Evolutionary conservation across 2,888 invertebrate species (phyloP), one percentile per base, ranked within the genome.

Genomic region (Ophraella communa): DNA sequence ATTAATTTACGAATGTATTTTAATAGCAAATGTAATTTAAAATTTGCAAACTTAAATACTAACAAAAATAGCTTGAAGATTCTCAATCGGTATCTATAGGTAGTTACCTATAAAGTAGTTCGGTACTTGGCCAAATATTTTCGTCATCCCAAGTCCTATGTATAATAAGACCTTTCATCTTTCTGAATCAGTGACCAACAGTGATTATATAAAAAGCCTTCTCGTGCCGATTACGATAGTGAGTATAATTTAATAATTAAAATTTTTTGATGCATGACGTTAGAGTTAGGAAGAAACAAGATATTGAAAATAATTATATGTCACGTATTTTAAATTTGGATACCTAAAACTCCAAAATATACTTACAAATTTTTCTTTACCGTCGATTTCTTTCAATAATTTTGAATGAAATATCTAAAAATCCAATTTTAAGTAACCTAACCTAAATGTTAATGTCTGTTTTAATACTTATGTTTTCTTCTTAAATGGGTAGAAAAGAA

Each of bases 161-260:
- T 69, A 73, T 70, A 67, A 69, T 71, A 70, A 68, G 58, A 69
- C 61, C 56, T 65, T 60, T 69, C 67, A 62, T 69, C 69, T 68
- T 71, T 69, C 65, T 68, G 61, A 71, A 68, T 71, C 70, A 68
- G 68, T 68, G 73, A 73, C 73, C 73, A 74, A 74, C 73, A 73
- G 74, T 74, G 74, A 74, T 74, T 64, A 68, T 18, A 39, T n/a
- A 51, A 73, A 69, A 74, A 67, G 74, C 74, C 74, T 74, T 74
- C 67, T 73, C 72, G 72, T 74, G 71, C 71, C 65, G 60, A 61
- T 44, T 65, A 60, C 54, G 61, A 61, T 61, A 56, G 56, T 60
- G 55, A 57, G 57, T 64, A 42, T 59, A 59, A 59, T 49, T 49
- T 57, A 57, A 30, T 53, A 11, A 45, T 17, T 51, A 14, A 59